Evolutionary conservation across 2,113 vertebrate genomes (phyloP), one percentile per base, ranked within the genome.

Genomic region (Xenopus laevis): DNA sequence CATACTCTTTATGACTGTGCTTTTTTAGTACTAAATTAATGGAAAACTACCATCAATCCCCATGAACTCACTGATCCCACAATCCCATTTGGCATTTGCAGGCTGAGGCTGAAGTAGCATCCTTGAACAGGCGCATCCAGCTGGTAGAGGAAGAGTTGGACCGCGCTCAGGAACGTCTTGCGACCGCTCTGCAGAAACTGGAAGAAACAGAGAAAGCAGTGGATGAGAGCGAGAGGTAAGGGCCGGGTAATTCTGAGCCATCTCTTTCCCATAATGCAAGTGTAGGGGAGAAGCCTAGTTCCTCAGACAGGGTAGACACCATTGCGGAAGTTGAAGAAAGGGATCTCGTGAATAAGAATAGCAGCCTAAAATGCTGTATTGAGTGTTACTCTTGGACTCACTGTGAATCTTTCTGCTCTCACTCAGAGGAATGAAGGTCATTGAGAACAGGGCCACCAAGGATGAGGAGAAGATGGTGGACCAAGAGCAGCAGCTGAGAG

Each of bases 401-500:
- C 33, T 40, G 2, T 40, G 33, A 40, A 27, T 27, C 33, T 9
- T 5, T 40, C 8, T 40, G 12, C 78, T 74, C 63, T 30, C 46
- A 16, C 45, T 69, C 89, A 99, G 97, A 93, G 97, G 97, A 71
- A 99, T 99, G 96, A 99, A 99, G 90, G 97, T 98, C 82, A 98
- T 99, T 0, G 97, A 99, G 83, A 98, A 98, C 89, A 90, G 96
- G 82, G 96, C 96, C 75, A 87, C 94, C 79, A 99, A 98, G 72
- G 97, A 98, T 10, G 97, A 97, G 84, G 97, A 99, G 83, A 99
- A 98, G 80, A 98, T 98, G 97, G 97, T 98, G 79, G 93, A 98
- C 72, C 97, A 99, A 88, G 97, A 99, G 84, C 95, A 98, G 95
- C 97, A 99, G 84, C 91, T 99, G 78, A 99, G 98, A 82, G 97